Conservation (phyloP, 2,113 vertebrate genomes). For the Pangasianodon hypophthalmus region DNA sequence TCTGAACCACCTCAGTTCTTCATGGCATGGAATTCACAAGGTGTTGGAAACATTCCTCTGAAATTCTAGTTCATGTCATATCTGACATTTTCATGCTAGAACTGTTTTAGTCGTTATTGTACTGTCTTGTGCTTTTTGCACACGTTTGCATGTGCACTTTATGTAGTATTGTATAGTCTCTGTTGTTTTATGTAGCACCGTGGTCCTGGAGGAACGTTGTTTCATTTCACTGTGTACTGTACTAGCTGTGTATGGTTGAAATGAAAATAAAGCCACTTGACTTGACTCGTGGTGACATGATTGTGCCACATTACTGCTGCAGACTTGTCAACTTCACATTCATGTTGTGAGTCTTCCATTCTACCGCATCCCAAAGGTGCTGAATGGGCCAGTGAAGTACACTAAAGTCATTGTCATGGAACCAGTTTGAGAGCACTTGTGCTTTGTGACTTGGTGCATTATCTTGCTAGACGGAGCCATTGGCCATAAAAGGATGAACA, state of each 20-base stretch:
- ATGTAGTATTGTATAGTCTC: too few species aligned
- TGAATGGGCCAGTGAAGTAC: neutral
- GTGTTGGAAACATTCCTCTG: neutral
- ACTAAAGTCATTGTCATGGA: neutral
- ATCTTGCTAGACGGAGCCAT: neutral
- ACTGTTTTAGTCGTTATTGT: too few species aligned
- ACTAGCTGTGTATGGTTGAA: too few species aligned
- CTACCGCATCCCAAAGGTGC: neutral
- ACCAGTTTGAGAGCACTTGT: neutral
- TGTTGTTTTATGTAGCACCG: too few species aligned
- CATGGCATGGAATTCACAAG: neutral
- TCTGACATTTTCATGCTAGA: too few species aligned
- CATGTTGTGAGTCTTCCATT: neutral
- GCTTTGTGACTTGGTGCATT: neutral
- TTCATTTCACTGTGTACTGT: too few species aligned
- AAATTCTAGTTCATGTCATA: neutral
- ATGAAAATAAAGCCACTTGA: too few species aligned
- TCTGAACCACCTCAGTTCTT: neutral
- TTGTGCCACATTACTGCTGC: neutral
- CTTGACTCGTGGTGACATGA: neutral
- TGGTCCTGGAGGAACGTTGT: too few species aligned
- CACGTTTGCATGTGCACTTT: too few species aligned
- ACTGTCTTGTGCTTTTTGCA: too few species aligned
- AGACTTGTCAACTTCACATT: neutral
- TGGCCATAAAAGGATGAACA: too few species aligned